Percentiles rank a stretch among this genome's conserved stretches.
These are phyloP conservation scores for Bibio marci DNA, from an alignment of 2,888 invertebrate species.

Conservation along the genomic window DNA sequence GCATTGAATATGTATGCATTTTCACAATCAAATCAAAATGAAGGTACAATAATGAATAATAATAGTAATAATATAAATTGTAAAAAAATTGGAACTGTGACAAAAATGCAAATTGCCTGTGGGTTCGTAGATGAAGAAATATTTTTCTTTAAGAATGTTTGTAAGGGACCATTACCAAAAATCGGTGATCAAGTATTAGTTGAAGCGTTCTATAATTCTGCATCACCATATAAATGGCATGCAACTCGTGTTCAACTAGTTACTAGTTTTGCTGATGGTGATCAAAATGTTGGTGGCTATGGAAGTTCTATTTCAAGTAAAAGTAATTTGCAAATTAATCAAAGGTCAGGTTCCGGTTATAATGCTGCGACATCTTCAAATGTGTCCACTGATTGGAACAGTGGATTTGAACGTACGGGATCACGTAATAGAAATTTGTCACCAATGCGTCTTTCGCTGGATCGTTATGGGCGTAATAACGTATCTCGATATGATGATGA, in stretches of 20 bases:
- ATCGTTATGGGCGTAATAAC: conserved; percentile 1
- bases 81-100: conserved; percentile 66
- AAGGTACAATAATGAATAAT: too few species aligned
- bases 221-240: conserved; percentile 96
- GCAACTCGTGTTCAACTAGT: too few species aligned
- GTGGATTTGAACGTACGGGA: conserved; percentile 10
- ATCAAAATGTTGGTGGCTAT: conserved; percentile 5
- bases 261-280: conserved; percentile 64
- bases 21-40: too few species aligned
- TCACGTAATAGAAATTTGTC: conserved; percentile 7
- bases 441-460: conserved; percentile 12
- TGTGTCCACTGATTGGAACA: conserved; percentile 18
- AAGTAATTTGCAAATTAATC: conserved; percentile 15
- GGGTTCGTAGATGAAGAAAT: conserved; percentile 96
- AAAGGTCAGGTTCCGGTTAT: conserved; percentile 30
- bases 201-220: conserved; percentile 84
- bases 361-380: too few species aligned
- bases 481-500: conserved; percentile 13
- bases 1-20: conserved; percentile 61
- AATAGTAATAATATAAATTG: conserved; percentile 73
- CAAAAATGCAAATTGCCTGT: conserved; percentile 86
- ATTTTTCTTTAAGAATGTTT: conserved; percentile 83
- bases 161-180: conserved; percentile 72
- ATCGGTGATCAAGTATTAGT: conserved; percentile 86
- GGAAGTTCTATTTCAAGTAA: conserved; percentile 20